Percentiles rank a stretch among this genome's conserved stretches.
These are phyloP conservation scores for Lerista edwardsae DNA, from an alignment of 2,797 vertebrate species.

Conservation along the genomic window DNA sequence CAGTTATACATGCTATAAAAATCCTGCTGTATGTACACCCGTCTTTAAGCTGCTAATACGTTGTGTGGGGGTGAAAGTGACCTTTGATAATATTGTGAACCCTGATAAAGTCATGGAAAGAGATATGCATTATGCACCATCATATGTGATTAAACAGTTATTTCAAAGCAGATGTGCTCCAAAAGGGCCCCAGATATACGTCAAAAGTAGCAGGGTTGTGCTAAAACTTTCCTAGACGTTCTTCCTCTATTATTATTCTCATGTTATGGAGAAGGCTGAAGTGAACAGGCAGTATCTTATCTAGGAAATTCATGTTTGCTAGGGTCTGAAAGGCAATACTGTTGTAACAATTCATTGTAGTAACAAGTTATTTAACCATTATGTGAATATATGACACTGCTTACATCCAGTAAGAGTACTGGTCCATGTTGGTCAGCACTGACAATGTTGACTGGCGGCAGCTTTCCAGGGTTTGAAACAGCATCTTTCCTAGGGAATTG, in stretches of 20 bases:
- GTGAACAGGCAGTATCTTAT: too few relatives aligned
- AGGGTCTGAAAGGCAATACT: background rate
- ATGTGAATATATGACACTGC: background rate
- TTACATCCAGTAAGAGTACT: too few relatives aligned
- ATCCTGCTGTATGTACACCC: background rate
- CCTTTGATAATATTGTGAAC: background rate
- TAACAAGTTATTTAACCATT: background rate
- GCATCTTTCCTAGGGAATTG: too few relatives aligned
- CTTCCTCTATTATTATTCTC: background rate
- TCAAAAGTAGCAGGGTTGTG: too few relatives aligned
- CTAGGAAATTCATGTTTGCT: background rate
- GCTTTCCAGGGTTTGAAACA: too few relatives aligned
- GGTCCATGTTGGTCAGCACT: too few relatives aligned
- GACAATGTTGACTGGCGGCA: too few relatives aligned
- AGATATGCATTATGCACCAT: background rate
- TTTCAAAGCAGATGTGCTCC: too few relatives aligned
- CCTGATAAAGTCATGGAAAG: background rate
- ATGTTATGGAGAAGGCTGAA: background rate
- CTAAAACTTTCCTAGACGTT: too few relatives aligned
- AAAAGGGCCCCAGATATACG: too few relatives aligned
- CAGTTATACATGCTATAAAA: background rate
- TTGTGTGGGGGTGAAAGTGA: background rate
- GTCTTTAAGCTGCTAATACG: background rate
- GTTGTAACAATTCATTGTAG: too few relatives aligned
- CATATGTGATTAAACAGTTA: too few relatives aligned